A percentile compares a stretch with the other conserved stretches of the same genome.
Evolutionary conservation across 2,888 invertebrate species (phyloP).

Genomic region (Cheilosia impressa): DNA sequence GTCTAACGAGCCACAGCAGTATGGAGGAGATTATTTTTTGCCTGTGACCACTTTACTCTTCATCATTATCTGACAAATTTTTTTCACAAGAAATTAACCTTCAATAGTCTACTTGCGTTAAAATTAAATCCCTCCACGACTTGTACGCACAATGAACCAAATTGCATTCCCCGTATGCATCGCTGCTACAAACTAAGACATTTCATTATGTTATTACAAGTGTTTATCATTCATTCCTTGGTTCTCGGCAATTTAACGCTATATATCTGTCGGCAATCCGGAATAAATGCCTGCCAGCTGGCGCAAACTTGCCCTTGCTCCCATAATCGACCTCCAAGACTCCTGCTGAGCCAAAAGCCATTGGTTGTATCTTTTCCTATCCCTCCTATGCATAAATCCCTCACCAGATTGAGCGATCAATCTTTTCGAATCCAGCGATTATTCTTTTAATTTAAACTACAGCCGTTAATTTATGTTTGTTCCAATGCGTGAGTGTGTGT

Average conservation of each 20-base stretch:
- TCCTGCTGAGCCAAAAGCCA: conserved; percentile 35
- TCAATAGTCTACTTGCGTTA: background rate
- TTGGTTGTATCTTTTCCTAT: conserved; percentile 14
- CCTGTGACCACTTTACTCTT: background rate
- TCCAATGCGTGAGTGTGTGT: conserved; percentile 28
- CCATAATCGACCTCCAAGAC: conserved; percentile 4
- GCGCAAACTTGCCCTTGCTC: conserved; percentile 47
- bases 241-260: conserved; percentile 63
- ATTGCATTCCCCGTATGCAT: conserved; percentile 3
- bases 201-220: conserved; percentile 55
- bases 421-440: conserved; percentile 70
- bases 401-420: conserved; percentile 72
- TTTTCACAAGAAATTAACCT: background rate
- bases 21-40: too few species aligned
- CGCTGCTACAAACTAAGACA: conserved; percentile 5
- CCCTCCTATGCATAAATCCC: conserved; percentile 64
- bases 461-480: conserved; percentile 68
- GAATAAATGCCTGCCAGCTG: conserved; percentile 67
- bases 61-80: too few species aligned
- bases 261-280: conserved; percentile 64
- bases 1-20: too few species aligned
- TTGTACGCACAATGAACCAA: conserved; percentile 5
- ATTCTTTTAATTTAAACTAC: conserved; percentile 75
- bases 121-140: background rate
- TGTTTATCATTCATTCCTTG: conserved; percentile 41